These are phyloP conservation scores for Cirrhinus molitorella DNA, from an alignment of 2,797 vertebrate genomes.

Conservation along the genomic window DNA sequence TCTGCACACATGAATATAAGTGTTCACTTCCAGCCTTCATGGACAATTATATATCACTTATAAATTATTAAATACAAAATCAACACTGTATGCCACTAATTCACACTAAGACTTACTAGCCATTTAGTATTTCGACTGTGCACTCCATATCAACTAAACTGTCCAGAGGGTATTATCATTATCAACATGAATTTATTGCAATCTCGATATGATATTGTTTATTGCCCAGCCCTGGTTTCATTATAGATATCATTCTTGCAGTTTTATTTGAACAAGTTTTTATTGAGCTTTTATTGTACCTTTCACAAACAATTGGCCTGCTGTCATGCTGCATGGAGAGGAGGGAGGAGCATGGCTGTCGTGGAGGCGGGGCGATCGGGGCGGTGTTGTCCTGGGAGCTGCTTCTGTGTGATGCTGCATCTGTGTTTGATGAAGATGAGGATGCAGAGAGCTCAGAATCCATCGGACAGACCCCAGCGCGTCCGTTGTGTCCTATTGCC, in stretches of 20 bases:
- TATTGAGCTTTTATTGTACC: constrained; percentile 75
- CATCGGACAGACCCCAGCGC: constrained; percentile 63
- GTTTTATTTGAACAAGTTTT: not conserved
- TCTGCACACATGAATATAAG: no score
- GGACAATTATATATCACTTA: no score
- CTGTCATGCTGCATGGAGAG: constrained; percentile 85
- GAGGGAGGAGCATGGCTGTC: constrained; percentile 96
- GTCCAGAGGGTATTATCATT: not conserved
- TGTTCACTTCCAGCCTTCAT: no score
- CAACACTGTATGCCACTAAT: no score
- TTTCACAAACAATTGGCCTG: constrained; percentile 92
- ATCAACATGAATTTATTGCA: not conserved
- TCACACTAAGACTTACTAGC: no score
- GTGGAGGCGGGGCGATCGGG: constrained; percentile 91
- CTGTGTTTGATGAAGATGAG: constrained; percentile 67
- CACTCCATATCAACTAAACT: no score
- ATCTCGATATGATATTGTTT: not conserved
- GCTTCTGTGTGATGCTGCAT: constrained; percentile 81
- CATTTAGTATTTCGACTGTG: no score
- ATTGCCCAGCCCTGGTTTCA: not conserved
- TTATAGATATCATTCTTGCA: not conserved
- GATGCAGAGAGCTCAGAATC: constrained; percentile 79
- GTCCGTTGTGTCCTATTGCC: constrained; percentile 61
- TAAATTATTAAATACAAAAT: no score
- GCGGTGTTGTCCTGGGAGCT: constrained; percentile 79